Conservation (phyloP, 2,113 vertebrate species). For the Aythya baeri region DNA sequence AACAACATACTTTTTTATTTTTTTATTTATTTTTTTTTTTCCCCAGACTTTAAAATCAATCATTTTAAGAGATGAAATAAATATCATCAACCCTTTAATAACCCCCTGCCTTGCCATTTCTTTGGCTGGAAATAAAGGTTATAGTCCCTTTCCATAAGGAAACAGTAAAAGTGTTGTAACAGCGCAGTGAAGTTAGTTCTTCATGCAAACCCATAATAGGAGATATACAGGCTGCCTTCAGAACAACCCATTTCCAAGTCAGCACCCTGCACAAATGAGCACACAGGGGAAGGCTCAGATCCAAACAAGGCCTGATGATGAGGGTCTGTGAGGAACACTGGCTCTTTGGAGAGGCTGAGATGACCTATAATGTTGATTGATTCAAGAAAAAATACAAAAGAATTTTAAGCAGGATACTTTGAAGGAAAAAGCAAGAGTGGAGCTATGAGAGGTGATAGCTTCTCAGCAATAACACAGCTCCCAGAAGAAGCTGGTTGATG, state of each 20-base stretch:
- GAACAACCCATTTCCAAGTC: background rate
- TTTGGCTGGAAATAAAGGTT: background rate
- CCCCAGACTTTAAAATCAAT: background rate
- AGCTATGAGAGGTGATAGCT: background rate
- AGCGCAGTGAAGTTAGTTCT: background rate
- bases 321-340: background rate
- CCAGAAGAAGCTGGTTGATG: background rate
- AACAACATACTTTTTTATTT: background rate
- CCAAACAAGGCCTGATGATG: background rate
- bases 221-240: background rate
- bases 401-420: background rate
- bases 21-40: background rate
- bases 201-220: background rate
- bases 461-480: background rate
- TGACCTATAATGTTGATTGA: constrained; percentile 1
- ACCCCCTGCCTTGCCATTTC: background rate
- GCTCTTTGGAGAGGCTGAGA: background rate
- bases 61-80: background rate
- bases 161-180: background rate
- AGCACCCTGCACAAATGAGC: constrained; percentile 31
- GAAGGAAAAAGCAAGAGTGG: background rate
- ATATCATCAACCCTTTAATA: background rate
- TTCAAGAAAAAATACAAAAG: background rate
- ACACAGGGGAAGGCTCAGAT: constrained; percentile 34
- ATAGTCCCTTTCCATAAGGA: background rate